These are phyloP conservation scores for Hycleus cichorii DNA, from an alignment of 1,140 invertebrate genomes.

Conservation along the genomic window DNA sequence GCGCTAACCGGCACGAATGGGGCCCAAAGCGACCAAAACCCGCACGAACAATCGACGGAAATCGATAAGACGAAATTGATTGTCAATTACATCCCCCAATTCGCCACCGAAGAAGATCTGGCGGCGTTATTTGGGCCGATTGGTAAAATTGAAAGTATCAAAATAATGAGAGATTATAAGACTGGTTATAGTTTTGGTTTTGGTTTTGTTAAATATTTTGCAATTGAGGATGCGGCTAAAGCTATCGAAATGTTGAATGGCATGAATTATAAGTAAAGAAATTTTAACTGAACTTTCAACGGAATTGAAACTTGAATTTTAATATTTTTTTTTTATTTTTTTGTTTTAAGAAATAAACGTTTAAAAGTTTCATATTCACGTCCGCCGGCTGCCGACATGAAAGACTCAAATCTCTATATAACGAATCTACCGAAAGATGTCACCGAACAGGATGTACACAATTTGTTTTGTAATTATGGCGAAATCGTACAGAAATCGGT, in stretches of 20 bases:
- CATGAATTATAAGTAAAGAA: constrained; percentile 43
- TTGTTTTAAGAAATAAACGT: constrained; percentile 40
- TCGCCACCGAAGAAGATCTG: constrained; percentile 84
- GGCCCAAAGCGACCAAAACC: background rate
- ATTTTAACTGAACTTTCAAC: background rate
- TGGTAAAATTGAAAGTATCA: constrained; percentile 79
- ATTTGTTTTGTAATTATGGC: constrained; percentile 79
- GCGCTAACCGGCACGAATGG: background rate
- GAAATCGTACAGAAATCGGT: constrained; percentile 86
- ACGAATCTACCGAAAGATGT: constrained; percentile 83
- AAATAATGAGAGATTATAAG: constrained; percentile 85
- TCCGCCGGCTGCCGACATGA: constrained; percentile 85
- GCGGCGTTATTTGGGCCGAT: constrained; percentile 81
- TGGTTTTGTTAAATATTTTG: constrained; percentile 89
- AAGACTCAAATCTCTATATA: constrained; percentile 92
- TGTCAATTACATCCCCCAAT: constrained; percentile 93
- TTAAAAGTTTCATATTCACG: constrained; percentile 82
- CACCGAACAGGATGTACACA: constrained; percentile 72
- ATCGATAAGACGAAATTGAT: constrained; percentile 72
- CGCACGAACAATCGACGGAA: background rate
- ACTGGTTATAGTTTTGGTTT: constrained; percentile 95
- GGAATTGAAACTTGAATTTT: background rate
- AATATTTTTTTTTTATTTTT: background rate
- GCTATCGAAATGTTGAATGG: constrained; percentile 86
- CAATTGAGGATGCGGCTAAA: constrained; percentile 73